phyloP scores from a whole-genome alignment of 2,797 vertebrate genomes.

The Gallinago stenura region DNA sequence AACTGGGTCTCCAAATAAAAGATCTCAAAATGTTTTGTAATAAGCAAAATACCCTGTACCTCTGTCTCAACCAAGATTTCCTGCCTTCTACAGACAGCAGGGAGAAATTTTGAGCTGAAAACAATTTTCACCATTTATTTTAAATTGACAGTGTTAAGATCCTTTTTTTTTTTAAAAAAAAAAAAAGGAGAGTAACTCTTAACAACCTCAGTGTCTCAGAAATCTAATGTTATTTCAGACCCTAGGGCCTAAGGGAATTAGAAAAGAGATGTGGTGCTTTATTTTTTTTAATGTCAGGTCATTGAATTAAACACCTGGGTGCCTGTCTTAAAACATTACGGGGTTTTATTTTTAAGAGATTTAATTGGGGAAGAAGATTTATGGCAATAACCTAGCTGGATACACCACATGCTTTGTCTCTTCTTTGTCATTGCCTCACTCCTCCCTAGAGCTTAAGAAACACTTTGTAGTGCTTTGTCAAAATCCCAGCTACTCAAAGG shows the following conservation, averaged over 20 bases:
- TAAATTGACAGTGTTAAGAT: not conserved
- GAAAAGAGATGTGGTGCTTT: not conserved
- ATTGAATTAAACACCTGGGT: not conserved
- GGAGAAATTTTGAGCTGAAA: not conserved
- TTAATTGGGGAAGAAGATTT: not conserved
- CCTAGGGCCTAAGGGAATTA: not conserved
- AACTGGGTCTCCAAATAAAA: not conserved
- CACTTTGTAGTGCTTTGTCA: not conserved
- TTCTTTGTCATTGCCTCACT: not conserved
- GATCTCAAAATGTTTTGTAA: not conserved
- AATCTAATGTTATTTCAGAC: not conserved
- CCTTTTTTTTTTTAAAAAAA: too few species aligned
- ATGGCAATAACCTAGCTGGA: not conserved
- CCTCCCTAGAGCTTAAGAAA: not conserved
- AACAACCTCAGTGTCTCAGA: not conserved
- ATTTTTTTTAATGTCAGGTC: not conserved
- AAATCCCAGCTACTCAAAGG: not conserved
- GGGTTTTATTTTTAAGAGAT: not conserved
- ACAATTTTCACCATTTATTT: not conserved
- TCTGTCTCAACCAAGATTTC: not conserved
- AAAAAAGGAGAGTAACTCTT: not conserved
- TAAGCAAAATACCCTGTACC: not conserved
- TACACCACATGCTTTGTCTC: not conserved
- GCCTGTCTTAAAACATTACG: not conserved
- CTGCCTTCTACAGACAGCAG: not conserved